Base-by-base conservation (phyloP, 2,113 vertebrate species). In the Gobius niger region DNA sequence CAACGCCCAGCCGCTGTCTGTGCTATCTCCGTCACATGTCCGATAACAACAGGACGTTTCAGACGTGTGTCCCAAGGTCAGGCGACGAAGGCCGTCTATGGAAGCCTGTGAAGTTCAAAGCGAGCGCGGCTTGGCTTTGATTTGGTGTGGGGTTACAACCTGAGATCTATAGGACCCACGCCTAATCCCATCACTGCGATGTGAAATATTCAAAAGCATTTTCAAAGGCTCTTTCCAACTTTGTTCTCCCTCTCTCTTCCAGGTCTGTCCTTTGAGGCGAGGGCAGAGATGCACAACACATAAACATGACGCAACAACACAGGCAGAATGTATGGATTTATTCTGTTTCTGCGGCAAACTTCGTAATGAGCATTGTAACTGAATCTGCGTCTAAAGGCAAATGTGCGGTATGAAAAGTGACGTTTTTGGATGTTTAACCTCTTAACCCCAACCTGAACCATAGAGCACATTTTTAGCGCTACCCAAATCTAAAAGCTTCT, bases 61-160 rank as follows among this genome's bases (percentile, higher is more conserved):
- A 53, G 47, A 76, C 67, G 65, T 44, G 65, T 76, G n/a, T 63
- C 52, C 44, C 73, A 80, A 82, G 72, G 82, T 88, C 77, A 63
- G 50, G 7, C 0, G 19, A 34, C 24, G 2, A 34, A 34, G 24
- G 24, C 24, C 24, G 24, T 4, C 44, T 42, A 63, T 52, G 71
- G 14, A 42, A n/a, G 53, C 50, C 0, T 67, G 75, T 59, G 72
- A 84, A 77, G 44, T 80, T 85, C 86, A 88, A 83, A 87, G 77
- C 54, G 56, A 41, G 77, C 69, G 60, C 76, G 77, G 49, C 68
- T 70, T 76, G 60, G 19, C 83, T 88, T 85, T 87, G 61, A 63
- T 63, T 63, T 18, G 60, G 60, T 63, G 60, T 47, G 11, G 16
- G 61, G 61, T 44, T 63, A 63, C 42, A 18, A 46, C 42, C 44